Evolutionary conservation across 2,888 invertebrate species (phyloP).

Genomic region (Trachelus stipa): DNA sequence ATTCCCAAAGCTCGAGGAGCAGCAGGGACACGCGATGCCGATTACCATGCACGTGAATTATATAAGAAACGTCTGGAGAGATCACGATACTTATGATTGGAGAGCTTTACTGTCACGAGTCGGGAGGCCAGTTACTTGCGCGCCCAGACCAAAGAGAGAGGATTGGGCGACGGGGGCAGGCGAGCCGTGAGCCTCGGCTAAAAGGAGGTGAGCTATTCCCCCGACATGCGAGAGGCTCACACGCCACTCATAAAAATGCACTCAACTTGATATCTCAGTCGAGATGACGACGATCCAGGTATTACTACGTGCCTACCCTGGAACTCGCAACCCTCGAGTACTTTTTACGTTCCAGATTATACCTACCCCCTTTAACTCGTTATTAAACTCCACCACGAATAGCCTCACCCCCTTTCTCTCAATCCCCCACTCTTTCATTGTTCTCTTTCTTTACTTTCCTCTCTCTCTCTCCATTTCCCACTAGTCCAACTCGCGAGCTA

Average conservation of each 20-base stretch:
- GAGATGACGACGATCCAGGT: constrained; percentile 22
- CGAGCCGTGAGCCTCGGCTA: neutral
- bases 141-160: constrained; percentile 18
- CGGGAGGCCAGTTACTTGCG: constrained; percentile 28
- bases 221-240: constrained; percentile 50
- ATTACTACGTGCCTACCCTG: constrained; percentile 17
- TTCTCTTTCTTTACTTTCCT: too few species aligned
- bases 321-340: constrained; percentile 21
- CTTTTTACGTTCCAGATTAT: constrained; percentile 13
- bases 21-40: constrained; percentile 50
- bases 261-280: constrained; percentile 45
- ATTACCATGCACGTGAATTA: constrained; percentile 60
- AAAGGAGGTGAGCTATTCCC: constrained; percentile 21
- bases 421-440: too few species aligned
- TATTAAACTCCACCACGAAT: constrained; percentile 29
- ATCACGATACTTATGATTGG: constrained; percentile 57
- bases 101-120: constrained; percentile 51
- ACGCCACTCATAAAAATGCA: constrained; percentile 55
- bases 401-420: too few species aligned
- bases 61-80: constrained; percentile 54
- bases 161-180: constrained; percentile 27
- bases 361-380: constrained; percentile 11
- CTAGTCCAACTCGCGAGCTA: too few species aligned
- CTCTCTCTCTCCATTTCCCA: too few species aligned
- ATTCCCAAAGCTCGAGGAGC: constrained; percentile 13